Conservation (phyloP, 2,113 vertebrate species). For the Neopipo cinnamomea region DNA sequence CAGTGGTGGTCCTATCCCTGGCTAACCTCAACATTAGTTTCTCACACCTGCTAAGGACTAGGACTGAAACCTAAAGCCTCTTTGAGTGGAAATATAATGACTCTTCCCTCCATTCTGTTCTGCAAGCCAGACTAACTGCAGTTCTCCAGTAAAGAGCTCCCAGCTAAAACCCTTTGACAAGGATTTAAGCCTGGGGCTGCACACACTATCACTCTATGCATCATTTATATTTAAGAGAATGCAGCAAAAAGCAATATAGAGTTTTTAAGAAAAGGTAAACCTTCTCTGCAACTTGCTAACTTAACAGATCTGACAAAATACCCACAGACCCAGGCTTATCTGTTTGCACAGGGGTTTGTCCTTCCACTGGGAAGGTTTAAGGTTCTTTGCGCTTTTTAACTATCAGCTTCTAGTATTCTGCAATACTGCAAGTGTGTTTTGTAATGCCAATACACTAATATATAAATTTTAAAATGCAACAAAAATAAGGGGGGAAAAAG, state of each 20-base stretch:
- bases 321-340: slow-evolving; percentile 26
- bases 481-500: background rate
- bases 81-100: background rate
- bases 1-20: background rate
- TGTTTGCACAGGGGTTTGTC: slow-evolving; percentile 30
- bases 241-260: background rate
- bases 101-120: background rate
- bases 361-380: background rate
- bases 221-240: background rate
- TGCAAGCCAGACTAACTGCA: background rate
- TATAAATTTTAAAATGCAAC: background rate
- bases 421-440: background rate
- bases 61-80: background rate
- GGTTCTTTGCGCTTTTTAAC: background rate
- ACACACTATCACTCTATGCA: background rate
- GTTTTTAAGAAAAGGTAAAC: background rate
- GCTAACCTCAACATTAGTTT: background rate
- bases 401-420: background rate
- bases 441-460: background rate
- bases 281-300: background rate
- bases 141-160: background rate
- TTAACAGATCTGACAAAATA: slow-evolving; percentile 2
- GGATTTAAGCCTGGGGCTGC: background rate
- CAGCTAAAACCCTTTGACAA: background rate
- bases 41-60: background rate